Conservation (phyloP, 2,113 vertebrate species). For the Lagopus muta region DNA sequence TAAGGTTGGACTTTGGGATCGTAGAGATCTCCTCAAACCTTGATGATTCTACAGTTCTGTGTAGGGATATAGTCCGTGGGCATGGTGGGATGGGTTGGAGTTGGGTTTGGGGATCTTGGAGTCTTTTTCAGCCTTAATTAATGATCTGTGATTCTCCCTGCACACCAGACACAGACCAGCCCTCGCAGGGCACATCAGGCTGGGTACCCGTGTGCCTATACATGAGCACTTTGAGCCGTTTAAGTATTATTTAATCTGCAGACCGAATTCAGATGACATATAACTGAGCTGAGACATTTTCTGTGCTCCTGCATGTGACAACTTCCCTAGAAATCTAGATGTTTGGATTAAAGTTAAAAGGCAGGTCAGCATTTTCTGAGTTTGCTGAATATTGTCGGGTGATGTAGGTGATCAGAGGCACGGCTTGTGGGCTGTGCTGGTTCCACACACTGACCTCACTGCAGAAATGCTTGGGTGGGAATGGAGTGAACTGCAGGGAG, state of each 20-base stretch:
- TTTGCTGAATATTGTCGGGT: not conserved
- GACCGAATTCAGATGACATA: not conserved
- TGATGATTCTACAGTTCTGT: too few relatives aligned
- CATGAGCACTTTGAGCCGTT: too few relatives aligned
- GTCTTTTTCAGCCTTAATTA: too few relatives aligned
- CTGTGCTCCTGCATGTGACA: not conserved
- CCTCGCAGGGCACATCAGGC: accelerated
- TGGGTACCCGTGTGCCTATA: not conserved
- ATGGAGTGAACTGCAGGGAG: not conserved
- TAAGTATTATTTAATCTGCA: not conserved
- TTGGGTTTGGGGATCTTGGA: too few relatives aligned
- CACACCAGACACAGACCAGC: accelerated
- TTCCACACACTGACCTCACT: not conserved
- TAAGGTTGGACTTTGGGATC: too few relatives aligned
- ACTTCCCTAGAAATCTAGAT: not conserved
- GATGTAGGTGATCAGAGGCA: not conserved
- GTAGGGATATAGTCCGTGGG: too few relatives aligned
- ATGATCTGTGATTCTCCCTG: not conserved
- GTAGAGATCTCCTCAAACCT: too few relatives aligned
- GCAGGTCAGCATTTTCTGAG: not conserved
- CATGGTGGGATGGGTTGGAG: too few relatives aligned
- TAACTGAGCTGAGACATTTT: not conserved
- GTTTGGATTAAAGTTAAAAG: not conserved
- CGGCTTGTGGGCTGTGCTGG: not conserved
- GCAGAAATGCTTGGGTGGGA: not conserved